Base-by-base conservation (phyloP, 2,888 invertebrate species). In the Chelonus formosanus region DNA sequence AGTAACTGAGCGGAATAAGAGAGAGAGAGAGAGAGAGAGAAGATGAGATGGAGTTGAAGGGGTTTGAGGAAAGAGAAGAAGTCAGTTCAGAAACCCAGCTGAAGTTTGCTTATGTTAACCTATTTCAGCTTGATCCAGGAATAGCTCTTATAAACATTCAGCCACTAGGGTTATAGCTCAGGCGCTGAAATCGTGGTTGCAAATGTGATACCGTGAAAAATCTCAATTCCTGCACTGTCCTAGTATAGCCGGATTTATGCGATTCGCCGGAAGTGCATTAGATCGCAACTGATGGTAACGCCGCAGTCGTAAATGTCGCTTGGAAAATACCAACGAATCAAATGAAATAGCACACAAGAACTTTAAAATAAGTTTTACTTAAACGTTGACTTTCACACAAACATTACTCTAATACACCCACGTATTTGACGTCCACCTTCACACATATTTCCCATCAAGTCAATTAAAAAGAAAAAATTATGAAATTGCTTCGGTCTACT, bases 91-190 rank as follows among this genome's bases (percentile, higher is more conserved):
- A 40, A 40, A 40, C 40, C 40, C 65, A 68, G 68, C 64, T 65
- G 56, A 75, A 75, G 75, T 76, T 76, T 76, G 76, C 75, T 76
- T 76, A 75, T 67, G 74, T 75, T 76, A 74, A 74, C 58, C 69
- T 65, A 48, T 57, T 66, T 66, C 44, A 53, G 63, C 65, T 62
- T 66, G 69, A 71, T 66, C 79, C 73, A 75, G 78, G 76, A 80
- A 80, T 80, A 81, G 78, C 78, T 78, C 76, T 72, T 75, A 78
- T 79, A 79, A 80, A 80, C 78, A 80, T 77, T 79, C 63, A 61
- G 64, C 54, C 57, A 10, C 36, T 50, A 35, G 48, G 36, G 59
- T 50, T 50, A 50, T 48, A 36, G 10, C 36, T 34, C 53, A 35
- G 34, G 20, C 20, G 40, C 36, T 35, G 20, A 55, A 55, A 55